phyloP scores from a whole-genome alignment of 2,797 vertebrate species.

The Phaenicophaeus curvirostris region DNA sequence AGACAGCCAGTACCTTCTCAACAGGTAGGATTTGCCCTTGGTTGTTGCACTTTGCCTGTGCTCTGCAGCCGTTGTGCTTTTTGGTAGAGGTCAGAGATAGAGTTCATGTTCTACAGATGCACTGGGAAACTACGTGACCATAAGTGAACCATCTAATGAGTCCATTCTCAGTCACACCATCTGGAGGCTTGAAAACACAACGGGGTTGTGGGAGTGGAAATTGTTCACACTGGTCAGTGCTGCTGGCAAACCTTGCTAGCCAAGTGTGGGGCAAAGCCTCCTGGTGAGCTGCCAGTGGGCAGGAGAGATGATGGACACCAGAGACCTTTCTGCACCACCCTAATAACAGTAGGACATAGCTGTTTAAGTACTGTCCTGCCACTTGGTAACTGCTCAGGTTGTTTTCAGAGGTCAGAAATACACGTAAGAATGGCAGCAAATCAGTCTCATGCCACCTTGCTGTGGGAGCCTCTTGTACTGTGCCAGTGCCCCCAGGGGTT shows the following conservation, averaged over 20 bases:
- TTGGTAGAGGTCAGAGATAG: neutral
- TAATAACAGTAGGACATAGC: neutral
- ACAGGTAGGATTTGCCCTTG: slow-evolving; percentile 77
- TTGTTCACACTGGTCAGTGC: neutral
- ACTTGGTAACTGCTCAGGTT: neutral
- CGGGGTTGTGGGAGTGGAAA: neutral
- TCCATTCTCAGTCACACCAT: neutral
- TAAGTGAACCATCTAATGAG: neutral
- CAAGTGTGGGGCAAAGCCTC: neutral
- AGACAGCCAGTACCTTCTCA: slow-evolving; percentile 77
- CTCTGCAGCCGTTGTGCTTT: neutral
- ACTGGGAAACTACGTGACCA: neutral
- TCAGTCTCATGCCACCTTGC: neutral
- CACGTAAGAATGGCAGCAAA: neutral
- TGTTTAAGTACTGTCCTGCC: neutral
- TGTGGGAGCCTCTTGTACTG: neutral
- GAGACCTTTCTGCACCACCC: neutral
- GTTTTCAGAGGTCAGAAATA: neutral
- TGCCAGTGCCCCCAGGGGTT: neutral
- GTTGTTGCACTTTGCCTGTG: neutral
- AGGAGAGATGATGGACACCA: neutral
- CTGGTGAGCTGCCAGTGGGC: neutral
- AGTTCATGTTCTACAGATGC: neutral
- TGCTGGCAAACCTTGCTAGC: neutral
- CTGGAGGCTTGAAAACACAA: neutral